Evolutionary conservation across 2,888 invertebrate genomes (phyloP), one percentile per base, ranked within the genome.

Genomic region (Fissipunctia ypsillon): DNA sequence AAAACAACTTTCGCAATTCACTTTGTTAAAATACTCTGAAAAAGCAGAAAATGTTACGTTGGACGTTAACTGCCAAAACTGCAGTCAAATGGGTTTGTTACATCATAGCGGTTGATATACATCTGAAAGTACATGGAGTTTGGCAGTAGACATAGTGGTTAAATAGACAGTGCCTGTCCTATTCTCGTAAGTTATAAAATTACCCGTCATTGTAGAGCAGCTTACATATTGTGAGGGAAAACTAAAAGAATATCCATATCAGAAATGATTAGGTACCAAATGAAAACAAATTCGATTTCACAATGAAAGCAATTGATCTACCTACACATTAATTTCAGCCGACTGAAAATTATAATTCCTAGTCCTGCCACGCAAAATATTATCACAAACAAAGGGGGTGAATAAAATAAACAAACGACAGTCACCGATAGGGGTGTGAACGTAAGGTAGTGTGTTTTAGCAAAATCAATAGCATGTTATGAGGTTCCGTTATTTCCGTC

Each of bases 401-500:
- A 59, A 28, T 68, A 63, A 79, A 83, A 83, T 71, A 76, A 83
- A 79, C 79, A 83, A 76, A 72, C 79, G 81, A 71, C 78, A 84
- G 82, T 83, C 80, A 84, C 75, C 67, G 66, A 84, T 90, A 89
- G 89, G 88, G 87, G 88, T 70, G 73, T 74, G 75, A 61, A 65
- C 69, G n/a, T n/a, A n/a, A 69, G 70, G 57, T 79, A 87, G 84
- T 87, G 84, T 84, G 72, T 81, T 94, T 92, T 91, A 91, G 93
- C 91, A 91, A 93, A 95, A 96, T 95, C 96, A 93, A 95, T 95
- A 95, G 79, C 84, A 76, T 85, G 85, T 88, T 90, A 89, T 90
- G 88, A 87, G 84, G 87, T 90, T 90, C 90, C 89, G 93, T 91
- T 93, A 93, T 93, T 92, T 94, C 93, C 93, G 92, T 91, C 90